These are phyloP conservation scores for Conger conger DNA, from an alignment of 2,113 vertebrate species.

Conservation along the genomic window DNA sequence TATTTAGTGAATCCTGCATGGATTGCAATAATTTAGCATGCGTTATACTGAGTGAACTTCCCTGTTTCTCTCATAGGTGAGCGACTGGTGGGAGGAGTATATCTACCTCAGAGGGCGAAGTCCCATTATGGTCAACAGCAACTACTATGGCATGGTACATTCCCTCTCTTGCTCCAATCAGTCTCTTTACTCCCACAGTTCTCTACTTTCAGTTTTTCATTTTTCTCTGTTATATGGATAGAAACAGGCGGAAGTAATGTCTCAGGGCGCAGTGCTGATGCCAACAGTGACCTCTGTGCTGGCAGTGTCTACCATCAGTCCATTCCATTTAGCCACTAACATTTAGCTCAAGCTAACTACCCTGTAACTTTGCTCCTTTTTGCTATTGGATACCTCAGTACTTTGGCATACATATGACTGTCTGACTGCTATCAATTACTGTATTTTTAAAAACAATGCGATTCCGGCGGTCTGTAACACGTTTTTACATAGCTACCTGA, in stretches of 20 bases:
- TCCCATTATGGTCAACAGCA: slow-evolving; percentile 88
- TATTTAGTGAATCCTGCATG: background rate
- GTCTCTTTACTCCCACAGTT: background rate
- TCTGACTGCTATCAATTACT: too few species aligned
- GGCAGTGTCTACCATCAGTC: too few species aligned
- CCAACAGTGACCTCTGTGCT: background rate
- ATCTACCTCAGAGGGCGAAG: slow-evolving; percentile 80
- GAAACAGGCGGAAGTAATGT: background rate
- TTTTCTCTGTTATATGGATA: background rate
- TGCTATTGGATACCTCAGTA: too few species aligned
- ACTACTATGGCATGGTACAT: slow-evolving; percentile 85
- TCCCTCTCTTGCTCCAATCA: background rate
- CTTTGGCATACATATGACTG: too few species aligned
- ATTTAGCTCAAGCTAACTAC: too few species aligned
- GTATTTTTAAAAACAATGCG: too few species aligned
- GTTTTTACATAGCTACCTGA: too few species aligned
- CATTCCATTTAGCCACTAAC: too few species aligned
- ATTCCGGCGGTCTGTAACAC: too few species aligned
- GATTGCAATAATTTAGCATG: background rate
- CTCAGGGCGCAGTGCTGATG: too few species aligned
- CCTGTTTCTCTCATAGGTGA: slow-evolving; percentile 69
- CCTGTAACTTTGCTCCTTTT: too few species aligned
- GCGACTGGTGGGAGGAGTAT: slow-evolving; percentile 92
- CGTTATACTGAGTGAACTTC: background rate
- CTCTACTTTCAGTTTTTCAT: background rate